Percentiles rank a stretch among this genome's conserved stretches.
phyloP scores from a whole-genome alignment of 2,113 vertebrate species.

The Bettongia penicillata region DNA sequence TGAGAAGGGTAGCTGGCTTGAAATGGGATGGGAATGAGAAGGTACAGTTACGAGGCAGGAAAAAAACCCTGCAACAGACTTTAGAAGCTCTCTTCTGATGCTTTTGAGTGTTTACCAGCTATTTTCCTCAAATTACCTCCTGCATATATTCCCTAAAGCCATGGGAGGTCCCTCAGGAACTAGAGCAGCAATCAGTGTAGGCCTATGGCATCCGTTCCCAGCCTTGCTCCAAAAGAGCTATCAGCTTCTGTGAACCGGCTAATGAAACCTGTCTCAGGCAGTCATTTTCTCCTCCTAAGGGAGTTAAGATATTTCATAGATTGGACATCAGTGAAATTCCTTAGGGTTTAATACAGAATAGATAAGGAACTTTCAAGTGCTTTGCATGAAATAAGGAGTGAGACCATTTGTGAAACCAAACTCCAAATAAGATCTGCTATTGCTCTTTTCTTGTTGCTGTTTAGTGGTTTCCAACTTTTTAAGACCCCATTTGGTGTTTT shows the following conservation, averaged over 20 bases:
- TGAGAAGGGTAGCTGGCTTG: not conserved
- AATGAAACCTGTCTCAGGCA: constrained; percentile 20
- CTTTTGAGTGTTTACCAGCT: not conserved
- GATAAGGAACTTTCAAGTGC: not conserved
- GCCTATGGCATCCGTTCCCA: not conserved
- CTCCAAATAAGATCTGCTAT: not conserved
- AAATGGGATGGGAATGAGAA: not conserved
- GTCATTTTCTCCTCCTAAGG: not conserved
- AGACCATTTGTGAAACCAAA: not conserved
- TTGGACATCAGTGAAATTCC: not conserved
- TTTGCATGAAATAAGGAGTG: not conserved
- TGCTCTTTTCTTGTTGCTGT: not conserved
- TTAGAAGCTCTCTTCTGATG: not conserved
- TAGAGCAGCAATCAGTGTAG: not conserved
- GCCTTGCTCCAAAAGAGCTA: not conserved
- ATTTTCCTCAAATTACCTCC: not conserved
- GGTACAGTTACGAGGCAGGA: not conserved
- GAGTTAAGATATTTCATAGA: not conserved
- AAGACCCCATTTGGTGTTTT: not conserved
- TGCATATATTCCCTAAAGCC: not conserved
- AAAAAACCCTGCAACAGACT: not conserved
- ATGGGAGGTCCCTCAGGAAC: not conserved
- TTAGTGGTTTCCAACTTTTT: not conserved
- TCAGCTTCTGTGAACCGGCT: not conserved
- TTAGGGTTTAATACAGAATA: not conserved